These are phyloP conservation scores for Ophion costatus DNA, from an alignment of 2,888 invertebrate species.

Conservation along the genomic window DNA sequence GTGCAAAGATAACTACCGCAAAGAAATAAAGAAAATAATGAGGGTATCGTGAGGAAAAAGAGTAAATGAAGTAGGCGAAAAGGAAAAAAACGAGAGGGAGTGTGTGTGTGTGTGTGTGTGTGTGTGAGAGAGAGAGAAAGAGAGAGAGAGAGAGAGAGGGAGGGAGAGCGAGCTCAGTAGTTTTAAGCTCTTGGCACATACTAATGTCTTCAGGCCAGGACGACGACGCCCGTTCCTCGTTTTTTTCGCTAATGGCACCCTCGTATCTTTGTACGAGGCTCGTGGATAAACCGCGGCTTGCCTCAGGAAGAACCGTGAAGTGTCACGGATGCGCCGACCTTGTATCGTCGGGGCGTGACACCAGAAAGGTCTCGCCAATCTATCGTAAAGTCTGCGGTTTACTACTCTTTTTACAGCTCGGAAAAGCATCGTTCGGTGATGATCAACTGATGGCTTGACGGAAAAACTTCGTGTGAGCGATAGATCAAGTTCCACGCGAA, in stretches of 20 bases:
- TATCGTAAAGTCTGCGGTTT: slow-evolving; percentile 47
- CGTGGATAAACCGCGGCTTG: slow-evolving; percentile 40
- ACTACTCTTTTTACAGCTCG: slow-evolving; percentile 17
- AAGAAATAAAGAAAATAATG: slow-evolving; percentile 40
- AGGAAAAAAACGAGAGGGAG: slow-evolving; percentile 3
- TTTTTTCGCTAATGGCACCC: slow-evolving; percentile 63
- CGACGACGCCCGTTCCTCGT: slow-evolving; percentile 59
- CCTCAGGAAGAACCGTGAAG: slow-evolving; percentile 54
- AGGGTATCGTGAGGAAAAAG: background rate
- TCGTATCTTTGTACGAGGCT: slow-evolving; percentile 55
- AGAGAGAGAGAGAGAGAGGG: slow-evolving; percentile 7
- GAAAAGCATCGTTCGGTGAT: slow-evolving; percentile 3
- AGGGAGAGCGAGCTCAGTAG: slow-evolving; percentile 22
- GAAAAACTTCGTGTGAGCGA: slow-evolving; percentile 23
- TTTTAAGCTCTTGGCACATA: slow-evolving; percentile 56
- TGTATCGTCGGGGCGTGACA: slow-evolving; percentile 62
- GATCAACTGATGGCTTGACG: slow-evolving; percentile 8
- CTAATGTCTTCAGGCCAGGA: slow-evolving; percentile 60
- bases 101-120: no score
- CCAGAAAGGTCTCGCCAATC: slow-evolving; percentile 64
- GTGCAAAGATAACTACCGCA: slow-evolving; percentile 57
- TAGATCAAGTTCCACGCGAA: slow-evolving; percentile 15
- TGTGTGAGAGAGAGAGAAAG: background rate
- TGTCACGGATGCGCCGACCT: slow-evolving; percentile 64
- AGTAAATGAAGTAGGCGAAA: slow-evolving; percentile 6